Evolutionary conservation across 2,113 vertebrate species (phyloP).

Genomic region (Cyrtonyx montezumae): DNA sequence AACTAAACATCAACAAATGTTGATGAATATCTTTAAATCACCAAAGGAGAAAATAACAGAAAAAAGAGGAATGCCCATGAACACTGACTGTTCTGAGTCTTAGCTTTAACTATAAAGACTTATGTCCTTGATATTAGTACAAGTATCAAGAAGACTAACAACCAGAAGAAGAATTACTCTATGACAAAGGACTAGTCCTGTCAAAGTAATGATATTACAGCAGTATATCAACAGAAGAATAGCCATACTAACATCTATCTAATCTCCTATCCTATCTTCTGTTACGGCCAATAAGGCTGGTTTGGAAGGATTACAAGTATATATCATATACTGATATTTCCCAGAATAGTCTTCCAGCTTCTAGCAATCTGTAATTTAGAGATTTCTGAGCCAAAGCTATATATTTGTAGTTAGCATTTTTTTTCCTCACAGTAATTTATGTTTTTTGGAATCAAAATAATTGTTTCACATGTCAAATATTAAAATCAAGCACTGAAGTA

Average conservation of each 20-base stretch:
- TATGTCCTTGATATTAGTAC: slow-evolving; percentile 49
- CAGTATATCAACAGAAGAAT: slow-evolving; percentile 59
- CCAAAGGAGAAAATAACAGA: slow-evolving; percentile 26
- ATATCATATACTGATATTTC: slow-evolving; percentile 7
- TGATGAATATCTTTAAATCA: slow-evolving; percentile 2
- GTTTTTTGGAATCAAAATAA: background rate
- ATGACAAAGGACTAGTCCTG: slow-evolving; percentile 2
- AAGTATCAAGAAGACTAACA: slow-evolving; percentile 46
- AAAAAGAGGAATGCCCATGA: background rate
- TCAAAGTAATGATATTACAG: slow-evolving; percentile 60
- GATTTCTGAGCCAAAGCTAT: background rate
- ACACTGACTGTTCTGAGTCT: slow-evolving; percentile 39
- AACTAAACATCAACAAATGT: background rate
- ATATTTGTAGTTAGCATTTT: background rate
- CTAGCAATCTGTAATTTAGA: background rate
- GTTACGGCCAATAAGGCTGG: slow-evolving; percentile 31
- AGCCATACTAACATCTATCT: background rate
- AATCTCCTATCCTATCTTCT: background rate
- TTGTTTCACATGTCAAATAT: background rate
- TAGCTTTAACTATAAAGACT: slow-evolving; percentile 35
- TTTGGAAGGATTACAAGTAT: background rate
- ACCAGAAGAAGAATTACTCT: slow-evolving; percentile 36
- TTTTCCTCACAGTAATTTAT: background rate
- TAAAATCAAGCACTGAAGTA: background rate
- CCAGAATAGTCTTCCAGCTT: background rate